Evolutionary conservation across 2,888 invertebrate species (phyloP).

Genomic region (Megamerina dolium): DNA sequence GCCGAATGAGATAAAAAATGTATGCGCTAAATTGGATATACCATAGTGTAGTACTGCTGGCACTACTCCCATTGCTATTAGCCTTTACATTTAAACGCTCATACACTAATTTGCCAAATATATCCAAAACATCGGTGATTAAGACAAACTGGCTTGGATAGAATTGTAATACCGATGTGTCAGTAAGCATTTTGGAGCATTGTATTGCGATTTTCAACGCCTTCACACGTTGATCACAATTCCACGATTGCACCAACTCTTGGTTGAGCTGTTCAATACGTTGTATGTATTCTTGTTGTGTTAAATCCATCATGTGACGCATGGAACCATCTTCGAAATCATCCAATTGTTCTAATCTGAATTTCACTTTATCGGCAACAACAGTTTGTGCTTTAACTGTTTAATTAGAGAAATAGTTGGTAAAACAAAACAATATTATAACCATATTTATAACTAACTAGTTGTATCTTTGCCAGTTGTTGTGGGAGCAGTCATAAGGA

Average conservation of each 20-base stretch:
- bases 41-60: too few relatives aligned
- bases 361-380: conserved; percentile 76
- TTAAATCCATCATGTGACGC: conserved; percentile 80
- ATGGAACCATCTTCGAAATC: conserved; percentile 87
- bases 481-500: conserved; percentile 60
- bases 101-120: conserved; percentile 86
- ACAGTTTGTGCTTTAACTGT: conserved; percentile 76
- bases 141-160: conserved; percentile 98
- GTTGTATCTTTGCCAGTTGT: conserved; percentile 62
- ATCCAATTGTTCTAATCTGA: conserved; percentile 87
- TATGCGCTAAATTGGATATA: too few relatives aligned
- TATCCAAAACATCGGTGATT: conserved; percentile 91
- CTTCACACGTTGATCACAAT: conserved; percentile 88
- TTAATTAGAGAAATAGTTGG: too few relatives aligned
- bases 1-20: too few relatives aligned
- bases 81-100: conserved; percentile 76
- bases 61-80: too few relatives aligned
- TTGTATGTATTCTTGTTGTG: conserved; percentile 86
- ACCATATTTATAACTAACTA: too few relatives aligned
- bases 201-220: conserved; percentile 95
- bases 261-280: conserved; percentile 87
- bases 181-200: conserved; percentile 88
- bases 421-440: conserved; percentile 1
- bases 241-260: conserved; percentile 88
- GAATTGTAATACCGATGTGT: conserved; percentile 85